Conservation (phyloP, 1,140 invertebrate genomes). For the Drosophila melanica region DNA sequence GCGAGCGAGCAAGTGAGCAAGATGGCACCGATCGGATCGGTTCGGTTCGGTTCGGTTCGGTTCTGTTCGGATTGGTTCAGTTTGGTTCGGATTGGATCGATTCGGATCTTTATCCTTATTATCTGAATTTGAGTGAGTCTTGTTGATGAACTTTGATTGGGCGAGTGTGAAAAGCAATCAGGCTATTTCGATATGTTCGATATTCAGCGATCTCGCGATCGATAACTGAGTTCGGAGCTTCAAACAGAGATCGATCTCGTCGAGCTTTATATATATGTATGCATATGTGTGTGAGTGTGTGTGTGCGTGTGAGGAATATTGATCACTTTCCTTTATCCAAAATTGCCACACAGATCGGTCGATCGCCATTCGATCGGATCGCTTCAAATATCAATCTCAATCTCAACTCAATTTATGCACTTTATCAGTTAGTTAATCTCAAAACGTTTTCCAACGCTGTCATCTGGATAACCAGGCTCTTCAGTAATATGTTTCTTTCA, state of each 20-base stretch:
- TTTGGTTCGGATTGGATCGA: not conserved
- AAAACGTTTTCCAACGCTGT: constrained; percentile 75
- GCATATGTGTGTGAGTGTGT: not conserved
- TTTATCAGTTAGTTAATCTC: constrained; percentile 30
- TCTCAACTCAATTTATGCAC: constrained; percentile 9
- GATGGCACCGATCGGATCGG: constrained; percentile 51
- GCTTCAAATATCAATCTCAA: not conserved
- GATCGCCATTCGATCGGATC: constrained; percentile 5
- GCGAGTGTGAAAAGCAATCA: constrained; percentile 31
- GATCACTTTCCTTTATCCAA: constrained; percentile 24
- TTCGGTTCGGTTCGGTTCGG: constrained; percentile 13
- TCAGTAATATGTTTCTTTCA: constrained; percentile 77
- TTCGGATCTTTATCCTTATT: constrained; percentile 13
- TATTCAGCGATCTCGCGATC: constrained; percentile 7
- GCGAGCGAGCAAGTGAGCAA: constrained; percentile 65
- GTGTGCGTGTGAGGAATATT: not conserved
- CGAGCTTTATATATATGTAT: constrained; percentile 2
- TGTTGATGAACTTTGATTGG: constrained; percentile 22
- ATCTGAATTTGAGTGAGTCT: constrained; percentile 28
- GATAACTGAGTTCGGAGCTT: constrained; percentile 5
- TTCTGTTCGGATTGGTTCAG: not conserved
- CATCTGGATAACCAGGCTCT: constrained; percentile 81
- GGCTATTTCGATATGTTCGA: constrained; percentile 24
- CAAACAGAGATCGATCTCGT: constrained; percentile 6
- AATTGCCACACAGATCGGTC: constrained; percentile 10